Evolutionary conservation across 2,888 invertebrate genomes (phyloP).

Genomic region (Megastigmus dorsalis): DNA sequence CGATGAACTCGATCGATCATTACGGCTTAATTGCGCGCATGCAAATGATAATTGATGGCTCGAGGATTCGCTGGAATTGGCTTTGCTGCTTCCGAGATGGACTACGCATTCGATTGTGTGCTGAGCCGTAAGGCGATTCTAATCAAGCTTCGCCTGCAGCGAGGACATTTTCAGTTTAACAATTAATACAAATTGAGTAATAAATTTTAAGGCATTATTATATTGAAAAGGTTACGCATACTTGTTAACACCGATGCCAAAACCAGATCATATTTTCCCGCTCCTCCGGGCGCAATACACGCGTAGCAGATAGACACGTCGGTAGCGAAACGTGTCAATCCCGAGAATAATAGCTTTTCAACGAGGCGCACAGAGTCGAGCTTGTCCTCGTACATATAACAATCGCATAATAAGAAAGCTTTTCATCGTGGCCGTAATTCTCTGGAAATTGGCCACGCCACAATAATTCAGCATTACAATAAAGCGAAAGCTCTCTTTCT

Average conservation of each 20-base stretch:
- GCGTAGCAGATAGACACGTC: slow-evolving; percentile 24
- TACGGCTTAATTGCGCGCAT: slow-evolving; percentile 30
- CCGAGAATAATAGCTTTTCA: not conserved
- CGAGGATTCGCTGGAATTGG: slow-evolving; percentile 10
- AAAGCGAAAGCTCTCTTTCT: not conserved
- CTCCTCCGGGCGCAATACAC: no score
- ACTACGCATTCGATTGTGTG: no score
- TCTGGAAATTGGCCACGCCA: slow-evolving; percentile 20
- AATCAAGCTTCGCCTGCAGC: no score
- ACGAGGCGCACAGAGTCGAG: slow-evolving; percentile 22
- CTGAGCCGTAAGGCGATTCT: no score
- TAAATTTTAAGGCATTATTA: no score
- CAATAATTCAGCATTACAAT: slow-evolving; percentile 39
- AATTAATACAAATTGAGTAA: no score
- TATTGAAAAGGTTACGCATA: no score
- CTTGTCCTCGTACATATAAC: slow-evolving; percentile 7
- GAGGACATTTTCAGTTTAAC: no score
- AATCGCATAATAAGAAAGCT: slow-evolving; percentile 40
- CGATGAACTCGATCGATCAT: slow-evolving; percentile 52
- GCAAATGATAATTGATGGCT: slow-evolving; percentile 33
- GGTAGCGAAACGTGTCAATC: not conserved
- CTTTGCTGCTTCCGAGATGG: no score
- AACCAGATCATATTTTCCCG: no score
- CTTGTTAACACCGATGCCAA: no score
- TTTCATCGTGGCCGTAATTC: slow-evolving; percentile 28